Conservation (phyloP, 2,797 vertebrate genomes). For the Staurois parvus region DNA sequence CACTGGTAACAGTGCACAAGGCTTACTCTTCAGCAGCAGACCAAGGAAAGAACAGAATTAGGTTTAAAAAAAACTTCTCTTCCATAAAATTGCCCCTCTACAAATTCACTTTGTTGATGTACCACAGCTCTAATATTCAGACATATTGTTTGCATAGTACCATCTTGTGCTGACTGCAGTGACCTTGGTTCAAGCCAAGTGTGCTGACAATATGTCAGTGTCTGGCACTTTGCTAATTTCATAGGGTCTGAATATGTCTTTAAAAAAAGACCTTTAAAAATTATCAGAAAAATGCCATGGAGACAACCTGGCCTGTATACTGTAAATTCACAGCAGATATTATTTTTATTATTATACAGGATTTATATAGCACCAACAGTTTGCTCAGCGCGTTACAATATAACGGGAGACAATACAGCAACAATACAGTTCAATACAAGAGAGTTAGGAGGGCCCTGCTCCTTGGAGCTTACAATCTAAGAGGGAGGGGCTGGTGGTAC, state of each 20-base stretch:
- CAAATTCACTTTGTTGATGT: slow-evolving; percentile 16
- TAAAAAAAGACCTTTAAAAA: slow-evolving; percentile 25
- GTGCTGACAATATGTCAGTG: slow-evolving; percentile 39
- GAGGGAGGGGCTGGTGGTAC: too few species aligned
- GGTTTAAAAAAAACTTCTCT: too few species aligned
- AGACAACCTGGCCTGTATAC: slow-evolving; percentile 38
- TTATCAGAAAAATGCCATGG: not conserved
- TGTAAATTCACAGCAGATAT: slow-evolving; percentile 46
- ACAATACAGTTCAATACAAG: too few species aligned
- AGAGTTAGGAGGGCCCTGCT: too few species aligned
- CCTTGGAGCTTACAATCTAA: too few species aligned
- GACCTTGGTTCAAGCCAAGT: slow-evolving; percentile 38
- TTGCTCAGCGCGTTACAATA: too few species aligned
- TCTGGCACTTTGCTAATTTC: slow-evolving; percentile 21
- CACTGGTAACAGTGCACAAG: too few species aligned
- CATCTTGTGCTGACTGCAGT: slow-evolving; percentile 42
- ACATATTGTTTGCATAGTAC: slow-evolving; percentile 31
- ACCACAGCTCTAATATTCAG: slow-evolving; percentile 3
- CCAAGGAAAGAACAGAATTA: too few species aligned
- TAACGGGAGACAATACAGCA: too few species aligned
- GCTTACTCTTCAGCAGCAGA: too few species aligned
- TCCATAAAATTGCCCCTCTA: not conserved
- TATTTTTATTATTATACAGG: too few species aligned
- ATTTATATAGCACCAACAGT: too few species aligned
- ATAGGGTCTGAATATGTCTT: not conserved